phyloP scores from a whole-genome alignment of 1,140 invertebrate genomes.

The Copidosoma floridanum region DNA sequence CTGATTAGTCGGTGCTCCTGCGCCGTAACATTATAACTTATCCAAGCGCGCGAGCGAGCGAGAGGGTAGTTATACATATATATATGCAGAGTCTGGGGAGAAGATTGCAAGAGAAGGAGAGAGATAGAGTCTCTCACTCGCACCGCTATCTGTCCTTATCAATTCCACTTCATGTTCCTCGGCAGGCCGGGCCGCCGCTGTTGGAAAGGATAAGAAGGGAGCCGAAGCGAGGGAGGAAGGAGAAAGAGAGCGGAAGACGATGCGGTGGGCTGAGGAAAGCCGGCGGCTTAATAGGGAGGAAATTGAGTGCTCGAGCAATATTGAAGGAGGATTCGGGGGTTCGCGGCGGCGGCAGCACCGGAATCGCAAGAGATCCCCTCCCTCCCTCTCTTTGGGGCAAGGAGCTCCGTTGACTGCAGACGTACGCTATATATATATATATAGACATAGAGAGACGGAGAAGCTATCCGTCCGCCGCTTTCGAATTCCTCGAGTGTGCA shows the following conservation, averaged over 20 bases:
- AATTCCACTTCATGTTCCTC: slow-evolving; percentile 24
- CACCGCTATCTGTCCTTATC: slow-evolving; percentile 28
- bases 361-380: no score
- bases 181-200: not conserved
- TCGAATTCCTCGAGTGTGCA: slow-evolving; percentile 50
- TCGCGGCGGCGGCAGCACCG: no score
- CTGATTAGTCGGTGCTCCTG: slow-evolving; percentile 56
- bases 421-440: no score
- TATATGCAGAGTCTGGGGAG: no score
- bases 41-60: slow-evolving; percentile 31
- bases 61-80: no score
- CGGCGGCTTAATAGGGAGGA: slow-evolving; percentile 57
- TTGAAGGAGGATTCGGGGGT: slow-evolving; percentile 55
- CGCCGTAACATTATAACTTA: slow-evolving; percentile 55
- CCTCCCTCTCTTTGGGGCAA: not conserved
- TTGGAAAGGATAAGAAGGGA: slow-evolving; percentile 17
- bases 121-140: not conserved
- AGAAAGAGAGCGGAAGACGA: slow-evolving; percentile 25
- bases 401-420: not conserved
- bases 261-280: slow-evolving; percentile 39
- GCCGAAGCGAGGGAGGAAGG: slow-evolving; percentile 19
- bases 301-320: slow-evolving; percentile 58
- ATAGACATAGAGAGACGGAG: slow-evolving; percentile 26
- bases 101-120: slow-evolving; percentile 12
- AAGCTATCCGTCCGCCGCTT: slow-evolving; percentile 49